These are phyloP conservation scores for Trichopoda pennipes DNA, from an alignment of 2,888 invertebrate species.

Conservation along the genomic window DNA sequence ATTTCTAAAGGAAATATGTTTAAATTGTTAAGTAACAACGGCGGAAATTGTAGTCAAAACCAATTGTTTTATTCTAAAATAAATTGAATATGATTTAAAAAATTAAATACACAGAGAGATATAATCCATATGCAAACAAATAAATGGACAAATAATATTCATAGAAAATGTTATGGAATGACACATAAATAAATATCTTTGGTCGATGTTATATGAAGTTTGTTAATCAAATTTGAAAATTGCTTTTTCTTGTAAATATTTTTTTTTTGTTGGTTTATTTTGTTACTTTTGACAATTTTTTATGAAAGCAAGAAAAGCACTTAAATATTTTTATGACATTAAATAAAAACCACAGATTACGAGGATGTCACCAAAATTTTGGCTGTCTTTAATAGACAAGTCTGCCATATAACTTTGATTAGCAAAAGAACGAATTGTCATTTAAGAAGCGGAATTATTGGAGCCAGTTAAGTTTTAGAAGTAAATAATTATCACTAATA, in stretches of 20 bases:
- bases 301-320: neutral
- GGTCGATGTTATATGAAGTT: conserved; percentile 42
- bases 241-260: conserved; percentile 40
- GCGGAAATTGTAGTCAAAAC: conserved; percentile 67
- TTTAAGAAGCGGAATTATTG: too few species aligned
- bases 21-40: conserved; percentile 61
- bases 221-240: conserved; percentile 50
- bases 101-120: neutral
- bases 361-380: too few species aligned
- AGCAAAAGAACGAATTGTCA: too few species aligned
- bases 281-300: conserved; percentile 9
- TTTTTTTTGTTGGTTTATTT: conserved; percentile 13
- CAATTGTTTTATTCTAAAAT: conserved; percentile 53
- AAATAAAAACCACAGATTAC: too few species aligned
- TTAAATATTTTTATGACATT: too few species aligned
- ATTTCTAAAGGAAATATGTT: conserved; percentile 61
- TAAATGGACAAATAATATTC: neutral
- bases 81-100: conserved; percentile 32
- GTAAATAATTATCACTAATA: too few species aligned
- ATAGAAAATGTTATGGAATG: neutral
- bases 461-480: too few species aligned
- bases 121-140: neutral
- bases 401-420: too few species aligned
- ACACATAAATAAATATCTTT: conserved; percentile 25
- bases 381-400: too few species aligned